These are phyloP conservation scores for Drosophila serrata DNA, from an alignment of 1,140 invertebrate genomes.

Conservation along the genomic window DNA sequence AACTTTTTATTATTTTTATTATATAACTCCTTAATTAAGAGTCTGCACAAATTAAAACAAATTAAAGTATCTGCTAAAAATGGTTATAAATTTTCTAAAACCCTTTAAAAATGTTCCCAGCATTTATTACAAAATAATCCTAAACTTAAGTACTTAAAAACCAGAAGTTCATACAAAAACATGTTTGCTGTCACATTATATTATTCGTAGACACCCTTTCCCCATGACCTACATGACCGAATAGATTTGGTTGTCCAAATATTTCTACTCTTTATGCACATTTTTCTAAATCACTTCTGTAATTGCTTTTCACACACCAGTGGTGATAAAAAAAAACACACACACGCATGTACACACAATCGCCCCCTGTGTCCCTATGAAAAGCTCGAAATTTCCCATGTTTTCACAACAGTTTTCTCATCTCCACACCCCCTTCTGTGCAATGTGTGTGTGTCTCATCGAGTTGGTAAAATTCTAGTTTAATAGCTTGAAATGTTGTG, in stretches of 20 bases:
- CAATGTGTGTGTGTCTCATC: slow-evolving; percentile 25
- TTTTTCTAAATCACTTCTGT: slow-evolving; percentile 49
- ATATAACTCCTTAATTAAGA: background rate
- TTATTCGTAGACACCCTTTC: background rate
- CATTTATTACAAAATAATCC: background rate
- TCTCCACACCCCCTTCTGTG: background rate
- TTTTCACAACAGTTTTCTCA: slow-evolving; percentile 34
- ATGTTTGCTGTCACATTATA: slow-evolving; percentile 3
- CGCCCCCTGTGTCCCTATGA: slow-evolving; percentile 1
- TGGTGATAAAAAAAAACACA: slow-evolving; percentile 7
- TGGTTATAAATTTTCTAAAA: background rate
- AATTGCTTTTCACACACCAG: slow-evolving; percentile 52
- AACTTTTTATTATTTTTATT: background rate
- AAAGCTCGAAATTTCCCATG: slow-evolving; percentile 26
- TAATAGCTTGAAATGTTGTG: slow-evolving; percentile 53
- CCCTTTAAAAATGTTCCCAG: background rate
- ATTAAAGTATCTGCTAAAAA: background rate
- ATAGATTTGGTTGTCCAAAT: slow-evolving; percentile 26
- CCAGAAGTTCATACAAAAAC: background rate
- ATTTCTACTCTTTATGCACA: slow-evolving; percentile 34
- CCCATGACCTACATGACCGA: slow-evolving; percentile 2
- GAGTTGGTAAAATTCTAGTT: slow-evolving; percentile 50
- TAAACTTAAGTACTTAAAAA: background rate
- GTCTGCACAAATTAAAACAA: background rate
- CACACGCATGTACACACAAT: background rate